phyloP scores from a whole-genome alignment of 2,113 vertebrate species.

The Pteronura brasiliensis region DNA sequence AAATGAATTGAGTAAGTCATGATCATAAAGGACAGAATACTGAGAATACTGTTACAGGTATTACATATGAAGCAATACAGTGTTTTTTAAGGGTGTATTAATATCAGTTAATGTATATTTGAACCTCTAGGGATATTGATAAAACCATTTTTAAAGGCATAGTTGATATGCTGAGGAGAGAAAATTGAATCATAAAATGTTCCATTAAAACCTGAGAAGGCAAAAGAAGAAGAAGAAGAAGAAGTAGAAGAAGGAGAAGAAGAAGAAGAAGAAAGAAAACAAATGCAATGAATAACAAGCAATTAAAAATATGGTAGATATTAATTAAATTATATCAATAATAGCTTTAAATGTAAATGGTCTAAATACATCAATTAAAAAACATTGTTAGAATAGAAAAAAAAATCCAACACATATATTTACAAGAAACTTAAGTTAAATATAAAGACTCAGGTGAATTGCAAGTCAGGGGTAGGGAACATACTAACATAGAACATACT shows the following conservation, averaged over 20 bases:
- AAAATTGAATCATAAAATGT: background rate
- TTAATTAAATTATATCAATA: background rate
- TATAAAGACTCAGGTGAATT: background rate
- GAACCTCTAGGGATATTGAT: background rate
- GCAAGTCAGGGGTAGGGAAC: background rate
- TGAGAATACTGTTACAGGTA: background rate
- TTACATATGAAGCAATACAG: background rate
- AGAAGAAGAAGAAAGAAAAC: background rate
- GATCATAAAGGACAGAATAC: background rate
- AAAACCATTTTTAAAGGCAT: background rate
- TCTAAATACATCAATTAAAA: background rate
- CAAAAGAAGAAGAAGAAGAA: background rate
- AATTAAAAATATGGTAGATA: background rate
- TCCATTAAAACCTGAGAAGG: background rate
- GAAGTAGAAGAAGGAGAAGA: no score
- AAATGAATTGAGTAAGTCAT: background rate
- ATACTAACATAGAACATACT: background rate
- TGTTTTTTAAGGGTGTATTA: background rate
- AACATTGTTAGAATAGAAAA: background rate
- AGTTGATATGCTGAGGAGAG: background rate
- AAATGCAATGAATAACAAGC: background rate
- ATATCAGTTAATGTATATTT: background rate
- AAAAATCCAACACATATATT: background rate
- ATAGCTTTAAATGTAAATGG: background rate
- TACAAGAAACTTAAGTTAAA: background rate